A percentile compares a stretch with the other conserved stretches of the same genome.
Conservation (phyloP, 2,797 vertebrate species). For the Lepilemur ruficaudatus region DNA sequence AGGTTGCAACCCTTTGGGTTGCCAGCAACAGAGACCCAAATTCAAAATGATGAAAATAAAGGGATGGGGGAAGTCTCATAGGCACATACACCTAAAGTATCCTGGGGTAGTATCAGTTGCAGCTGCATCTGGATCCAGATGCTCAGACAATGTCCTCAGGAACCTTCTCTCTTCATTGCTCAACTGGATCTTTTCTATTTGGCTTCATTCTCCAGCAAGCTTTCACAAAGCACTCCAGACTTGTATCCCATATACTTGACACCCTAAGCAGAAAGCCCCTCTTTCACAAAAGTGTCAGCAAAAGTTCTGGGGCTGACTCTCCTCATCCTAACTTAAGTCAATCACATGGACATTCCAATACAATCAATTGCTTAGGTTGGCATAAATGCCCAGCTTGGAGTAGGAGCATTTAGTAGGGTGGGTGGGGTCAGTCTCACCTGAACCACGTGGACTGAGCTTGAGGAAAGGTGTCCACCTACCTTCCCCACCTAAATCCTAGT, state of each 20-base stretch:
- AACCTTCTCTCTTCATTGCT: neutral
- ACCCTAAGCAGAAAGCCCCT: neutral
- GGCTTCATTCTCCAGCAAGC: neutral
- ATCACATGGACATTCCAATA: neutral
- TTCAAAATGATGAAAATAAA: neutral
- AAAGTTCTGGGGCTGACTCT: neutral
- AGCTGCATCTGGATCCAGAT: neutral
- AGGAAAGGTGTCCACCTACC: neutral
- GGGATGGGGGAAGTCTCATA: neutral
- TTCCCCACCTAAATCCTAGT: neutral
- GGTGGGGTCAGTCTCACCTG: neutral
- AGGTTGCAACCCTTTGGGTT: neutral
- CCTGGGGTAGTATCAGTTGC: neutral
- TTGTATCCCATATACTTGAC: neutral
- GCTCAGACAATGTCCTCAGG: neutral
- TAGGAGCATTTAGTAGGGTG: neutral
- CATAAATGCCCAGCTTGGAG: neutral
- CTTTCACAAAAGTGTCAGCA: neutral
- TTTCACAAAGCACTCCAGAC: neutral
- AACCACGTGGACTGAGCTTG: neutral
- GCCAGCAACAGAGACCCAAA: neutral
- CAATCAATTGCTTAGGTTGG: neutral
- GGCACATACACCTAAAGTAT: neutral
- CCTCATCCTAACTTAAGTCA: neutral
- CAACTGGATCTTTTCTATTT: neutral